Evolutionary conservation across 1,140 invertebrate genomes (phyloP), one percentile per base, ranked within the genome.

Genomic region (Chionoecetes opilio): DNA sequence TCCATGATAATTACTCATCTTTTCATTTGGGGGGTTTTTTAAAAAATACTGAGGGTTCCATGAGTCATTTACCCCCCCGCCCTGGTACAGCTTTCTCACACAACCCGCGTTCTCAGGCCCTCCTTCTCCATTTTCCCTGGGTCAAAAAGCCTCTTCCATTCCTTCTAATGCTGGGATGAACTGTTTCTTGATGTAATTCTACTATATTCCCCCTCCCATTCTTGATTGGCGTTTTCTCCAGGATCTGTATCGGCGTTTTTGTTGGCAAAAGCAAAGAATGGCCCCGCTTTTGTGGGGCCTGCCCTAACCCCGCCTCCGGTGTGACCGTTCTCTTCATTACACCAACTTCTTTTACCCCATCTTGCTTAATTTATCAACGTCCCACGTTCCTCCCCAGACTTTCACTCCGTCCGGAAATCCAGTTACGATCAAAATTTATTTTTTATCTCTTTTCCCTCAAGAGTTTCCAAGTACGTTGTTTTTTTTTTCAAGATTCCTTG

Each of bases 111-210:
- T 90, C 37, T 90, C 38, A 5, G 88, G 88, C 32, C 46, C 37
- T 90, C 88, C 88, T 90, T 90, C 37, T 46, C 88, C 3, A 26
- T 46, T 37, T 41, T 90, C 26, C 41, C 11, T 26, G 31, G 14
- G 37, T 90, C 26, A 46, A 41, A 38, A 41, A 90, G 35, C 26
- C 88, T n/a, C 88, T 90, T 90, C 35, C 38, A 90, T 41, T 38
- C 88, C n/a, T n/a, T 26, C 35, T 38, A 17, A 90, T 90, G 35
- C 38, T 90, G 26, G 88, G 88, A n/a, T 90, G 88, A 37, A 90
- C 38, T 90, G 9, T 37, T 90, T 90, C 35, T 90, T 90, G 9
- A 46, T 37, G 26, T 90, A 46, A 90, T 90, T n/a, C 41, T 90
- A n/a, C 38, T 46, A 21, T 41, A 46, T 37, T 46, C 37, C 37